These are phyloP conservation scores for Aselliscus stoliczkanus DNA, from an alignment of 2,797 vertebrate species.

Conservation along the genomic window DNA sequence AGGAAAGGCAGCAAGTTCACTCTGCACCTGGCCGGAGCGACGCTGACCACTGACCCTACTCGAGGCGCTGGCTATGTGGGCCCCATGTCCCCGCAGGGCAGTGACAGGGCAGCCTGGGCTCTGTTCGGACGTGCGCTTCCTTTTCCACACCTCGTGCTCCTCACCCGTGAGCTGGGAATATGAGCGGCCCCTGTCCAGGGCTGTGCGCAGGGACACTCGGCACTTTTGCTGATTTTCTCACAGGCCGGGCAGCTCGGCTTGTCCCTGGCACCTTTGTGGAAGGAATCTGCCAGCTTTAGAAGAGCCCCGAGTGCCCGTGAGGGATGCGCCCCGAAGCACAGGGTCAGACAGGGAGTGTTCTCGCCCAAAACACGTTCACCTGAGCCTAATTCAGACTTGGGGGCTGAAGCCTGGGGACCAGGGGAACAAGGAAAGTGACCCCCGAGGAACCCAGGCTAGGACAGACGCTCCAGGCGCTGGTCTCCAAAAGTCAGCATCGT, in stretches of 20 bases:
- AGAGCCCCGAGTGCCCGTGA: fast-evolving
- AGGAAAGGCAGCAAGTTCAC: neutral
- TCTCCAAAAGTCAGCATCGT: neutral
- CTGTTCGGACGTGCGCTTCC: neutral
- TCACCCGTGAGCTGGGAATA: neutral
- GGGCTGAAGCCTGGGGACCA: neutral
- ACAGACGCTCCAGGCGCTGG: fast-evolving
- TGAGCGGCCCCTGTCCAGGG: neutral
- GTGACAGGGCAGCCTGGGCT: fast-evolving
- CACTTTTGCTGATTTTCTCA: no score
- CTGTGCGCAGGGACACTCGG: neutral
- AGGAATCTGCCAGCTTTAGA: fast-evolving
- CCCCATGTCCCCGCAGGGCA: neutral
- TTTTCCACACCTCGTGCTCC: neutral
- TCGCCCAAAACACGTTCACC: fast-evolving
- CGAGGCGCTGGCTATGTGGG: fast-evolving
- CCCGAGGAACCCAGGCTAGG: fast-evolving
- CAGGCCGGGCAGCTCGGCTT: neutral
- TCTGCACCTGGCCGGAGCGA: fast-evolving
- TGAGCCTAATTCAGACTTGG: fast-evolving
- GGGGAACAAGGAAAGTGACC: fast-evolving
- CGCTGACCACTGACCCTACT: neutral
- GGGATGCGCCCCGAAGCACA: fast-evolving
- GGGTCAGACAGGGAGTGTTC: fast-evolving
- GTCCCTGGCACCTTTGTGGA: neutral